Conservation (phyloP, 2,113 vertebrate species). For the Jaculus jaculus region DNA sequence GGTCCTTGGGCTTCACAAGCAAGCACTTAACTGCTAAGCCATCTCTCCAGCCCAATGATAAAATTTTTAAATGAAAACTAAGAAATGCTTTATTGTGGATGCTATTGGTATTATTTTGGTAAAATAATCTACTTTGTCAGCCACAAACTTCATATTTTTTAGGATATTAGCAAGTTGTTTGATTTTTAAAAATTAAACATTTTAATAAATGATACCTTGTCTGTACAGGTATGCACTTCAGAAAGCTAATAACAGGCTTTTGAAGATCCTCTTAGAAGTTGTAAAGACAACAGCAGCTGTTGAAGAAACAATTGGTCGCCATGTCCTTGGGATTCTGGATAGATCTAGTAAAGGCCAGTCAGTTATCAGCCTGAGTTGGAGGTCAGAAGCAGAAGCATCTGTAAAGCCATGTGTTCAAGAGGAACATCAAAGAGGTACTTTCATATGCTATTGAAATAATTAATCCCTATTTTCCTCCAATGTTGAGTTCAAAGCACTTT, state of each 20-base stretch:
- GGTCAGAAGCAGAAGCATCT: conserved; percentile 78
- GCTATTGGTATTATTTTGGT: conserved; percentile 21
- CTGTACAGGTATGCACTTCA: conserved; percentile 86
- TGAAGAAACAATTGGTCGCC: conserved; percentile 93
- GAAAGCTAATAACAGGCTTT: conserved; percentile 89
- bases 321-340: conserved; percentile 90
- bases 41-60: no score
- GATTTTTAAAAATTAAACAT: conserved; percentile 54
- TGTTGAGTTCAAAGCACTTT: not conserved
- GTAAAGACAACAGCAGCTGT: conserved; percentile 93
- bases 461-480: conserved; percentile 2
- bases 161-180: not conserved
- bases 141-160: conserved; percentile 29
- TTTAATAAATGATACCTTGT: conserved; percentile 66
- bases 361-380: conserved; percentile 80
- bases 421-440: conserved; percentile 81
- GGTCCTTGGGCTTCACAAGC: no score
- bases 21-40: no score
- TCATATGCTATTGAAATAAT: not conserved
- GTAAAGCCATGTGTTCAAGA: conserved; percentile 74
- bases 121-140: not conserved
- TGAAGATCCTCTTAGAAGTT: conserved; percentile 92
- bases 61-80: not conserved
- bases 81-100: conserved; percentile 23
- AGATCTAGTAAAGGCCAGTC: conserved; percentile 81